These are phyloP conservation scores for Pelecanoides urinatrix DNA, from an alignment of 2,113 vertebrate species.

Conservation along the genomic window DNA sequence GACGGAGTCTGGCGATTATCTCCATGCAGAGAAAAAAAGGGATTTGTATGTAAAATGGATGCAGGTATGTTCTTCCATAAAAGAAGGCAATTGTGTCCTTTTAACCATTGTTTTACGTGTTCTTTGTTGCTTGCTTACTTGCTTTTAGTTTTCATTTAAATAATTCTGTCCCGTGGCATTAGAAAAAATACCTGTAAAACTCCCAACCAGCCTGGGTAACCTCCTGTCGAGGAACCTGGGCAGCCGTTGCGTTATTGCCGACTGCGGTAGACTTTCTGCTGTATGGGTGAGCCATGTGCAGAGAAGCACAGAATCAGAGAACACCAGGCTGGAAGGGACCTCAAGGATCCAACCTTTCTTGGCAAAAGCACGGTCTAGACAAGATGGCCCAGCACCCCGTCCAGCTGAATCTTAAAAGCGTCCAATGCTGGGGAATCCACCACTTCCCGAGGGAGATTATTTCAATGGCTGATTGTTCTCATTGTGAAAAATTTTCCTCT, in stretches of 20 bases:
- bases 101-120: neutral
- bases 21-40: conserved; percentile 77
- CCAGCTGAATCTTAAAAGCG: neutral
- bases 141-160: neutral
- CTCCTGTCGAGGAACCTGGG: neutral
- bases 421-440: neutral
- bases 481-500: neutral
- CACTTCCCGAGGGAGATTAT: neutral
- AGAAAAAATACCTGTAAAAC: neutral
- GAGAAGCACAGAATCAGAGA: neutral
- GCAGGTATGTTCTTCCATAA: conserved; percentile 70
- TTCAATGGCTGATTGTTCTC: neutral
- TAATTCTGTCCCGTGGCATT: neutral
- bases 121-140: neutral
- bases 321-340: neutral
- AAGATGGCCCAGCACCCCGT: neutral
- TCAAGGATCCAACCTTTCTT: neutral
- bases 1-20: conserved; percentile 85
- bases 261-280: neutral
- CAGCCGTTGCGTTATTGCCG: accelerated
- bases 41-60: conserved; percentile 88
- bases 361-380: neutral
- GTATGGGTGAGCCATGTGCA: neutral
- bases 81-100: neutral
- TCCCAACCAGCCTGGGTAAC: neutral